phyloP scores from a whole-genome alignment of 2,888 invertebrate species.

The Trachelus stipa region DNA sequence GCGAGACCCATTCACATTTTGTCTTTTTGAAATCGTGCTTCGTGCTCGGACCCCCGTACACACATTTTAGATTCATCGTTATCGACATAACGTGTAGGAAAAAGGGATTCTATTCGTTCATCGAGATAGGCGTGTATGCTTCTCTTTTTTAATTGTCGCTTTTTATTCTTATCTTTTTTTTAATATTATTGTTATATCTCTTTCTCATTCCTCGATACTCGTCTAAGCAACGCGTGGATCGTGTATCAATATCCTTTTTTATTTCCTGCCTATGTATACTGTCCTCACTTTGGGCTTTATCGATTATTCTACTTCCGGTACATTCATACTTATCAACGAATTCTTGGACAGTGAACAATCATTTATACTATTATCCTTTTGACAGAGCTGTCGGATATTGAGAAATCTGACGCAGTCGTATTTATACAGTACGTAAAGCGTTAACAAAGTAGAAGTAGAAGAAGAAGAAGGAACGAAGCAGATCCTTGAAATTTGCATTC shows the following conservation, averaged over 20 bases:
- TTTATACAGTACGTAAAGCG: neutral
- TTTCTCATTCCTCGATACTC: neutral
- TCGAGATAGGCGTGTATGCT: neutral
- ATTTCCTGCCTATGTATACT: neutral
- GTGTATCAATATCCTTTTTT: neutral
- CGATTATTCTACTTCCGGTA: neutral
- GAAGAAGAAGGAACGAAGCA: neutral
- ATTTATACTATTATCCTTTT: neutral
- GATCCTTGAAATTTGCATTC: neutral
- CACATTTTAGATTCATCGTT: slow-evolving; percentile 10
- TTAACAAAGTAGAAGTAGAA: neutral
- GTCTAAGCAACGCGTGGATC: neutral
- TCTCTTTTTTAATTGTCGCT: slow-evolving; percentile 19
- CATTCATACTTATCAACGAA: neutral
- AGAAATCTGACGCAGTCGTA: neutral
- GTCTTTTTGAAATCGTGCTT: slow-evolving; percentile 11
- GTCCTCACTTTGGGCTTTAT: neutral
- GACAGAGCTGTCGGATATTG: neutral
- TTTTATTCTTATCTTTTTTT: slow-evolving; percentile 3
- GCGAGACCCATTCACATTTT: slow-evolving; percentile 4
- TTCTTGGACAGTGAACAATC: neutral
- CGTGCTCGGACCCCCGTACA: slow-evolving; percentile 9
- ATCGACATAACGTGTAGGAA: slow-evolving; percentile 10
- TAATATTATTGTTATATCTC: neutral
- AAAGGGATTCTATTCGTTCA: neutral